Evolutionary conservation across 2,113 vertebrate species (phyloP), one percentile per base, ranked within the genome.

Genomic region (Ophthalmolycus amberensis): DNA sequence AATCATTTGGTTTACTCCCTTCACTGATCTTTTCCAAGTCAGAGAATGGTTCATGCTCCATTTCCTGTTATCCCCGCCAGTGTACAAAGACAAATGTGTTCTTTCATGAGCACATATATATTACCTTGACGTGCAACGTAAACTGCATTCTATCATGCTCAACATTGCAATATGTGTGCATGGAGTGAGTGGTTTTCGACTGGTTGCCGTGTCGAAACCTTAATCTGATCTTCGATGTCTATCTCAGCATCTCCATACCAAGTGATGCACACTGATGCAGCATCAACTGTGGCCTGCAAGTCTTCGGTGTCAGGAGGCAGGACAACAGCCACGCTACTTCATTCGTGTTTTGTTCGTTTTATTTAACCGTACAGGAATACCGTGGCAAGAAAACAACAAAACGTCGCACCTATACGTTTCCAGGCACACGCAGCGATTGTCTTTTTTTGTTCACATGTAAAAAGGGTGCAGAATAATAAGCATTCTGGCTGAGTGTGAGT

Each of bases 401-500:
- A 75, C n/a, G 29, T 37, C 42, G 22, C 34, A 77, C 18, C 15
- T 15, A 8, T 2, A 52, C 20, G 15, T 69, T 42, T n/a, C n/a
- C 40, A 29, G 32, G 32, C 6, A 18, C 7, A 22, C 32, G 32
- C 64, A 22, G 4, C 27, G 44, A 44, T 40, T 22, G 34, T 44
- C 77, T 81, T 80, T 76, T 90, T 90, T 77, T 32, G 42, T 56
- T 59, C 58, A 52, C 56, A 40, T 50, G 50, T 75, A 32, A 73
- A 52, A 75, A 32, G 8, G 50, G 20, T 9, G 46, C 25, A 62
- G 60, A 77, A 87, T 87, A 52, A 72, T 42, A 76, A 59, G 25
- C 4, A 32, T 77, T 68, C n/a, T 48, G n/a, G 27, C 38, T 71
- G 50, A 66, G 60, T 40, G 46, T 4, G 62, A 64, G 42, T 15